phyloP scores from a whole-genome alignment of 2,888 invertebrate genomes.

The Xanthostigma xanthostigma region DNA sequence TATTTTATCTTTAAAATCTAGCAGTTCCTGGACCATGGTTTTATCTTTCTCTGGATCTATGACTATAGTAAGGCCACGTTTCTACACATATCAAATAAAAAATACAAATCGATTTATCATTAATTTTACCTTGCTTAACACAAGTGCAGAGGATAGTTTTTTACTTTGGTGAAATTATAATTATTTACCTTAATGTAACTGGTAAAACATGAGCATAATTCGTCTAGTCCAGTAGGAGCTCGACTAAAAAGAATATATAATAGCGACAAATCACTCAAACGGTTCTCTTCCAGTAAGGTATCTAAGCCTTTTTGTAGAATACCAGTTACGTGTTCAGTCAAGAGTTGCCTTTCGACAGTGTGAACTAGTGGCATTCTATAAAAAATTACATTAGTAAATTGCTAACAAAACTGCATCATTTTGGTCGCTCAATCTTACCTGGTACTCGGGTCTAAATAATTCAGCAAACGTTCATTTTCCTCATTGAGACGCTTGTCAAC shows the following conservation, averaged over 20 bases:
- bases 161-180: background rate
- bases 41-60: conserved; percentile 97
- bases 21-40: conserved; percentile 90
- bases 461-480: conserved; percentile 82
- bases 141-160: background rate
- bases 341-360: conserved; percentile 84
- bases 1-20: conserved; percentile 96
- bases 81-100: conserved; percentile 41
- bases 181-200: conserved; percentile 74
- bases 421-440: conserved; percentile 32
- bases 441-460: conserved; percentile 88
- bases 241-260: conserved; percentile 78
- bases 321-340: conserved; percentile 80
- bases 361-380: conserved; percentile 62
- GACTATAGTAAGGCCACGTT: conserved; percentile 89
- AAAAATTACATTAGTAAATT: conserved; percentile 25
- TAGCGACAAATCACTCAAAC: conserved; percentile 70
- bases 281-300: conserved; percentile 77
- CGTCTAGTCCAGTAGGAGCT: conserved; percentile 80
- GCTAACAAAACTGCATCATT: conserved; percentile 1
- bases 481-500: conserved; percentile 90
- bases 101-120: background rate
- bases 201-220: conserved; percentile 81
- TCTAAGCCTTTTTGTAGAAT: conserved; percentile 90
- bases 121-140: background rate